Percentiles rank a stretch among this genome's conserved stretches.
Conservation (phyloP, 2,113 vertebrate species). For the Lophura nycthemera region DNA sequence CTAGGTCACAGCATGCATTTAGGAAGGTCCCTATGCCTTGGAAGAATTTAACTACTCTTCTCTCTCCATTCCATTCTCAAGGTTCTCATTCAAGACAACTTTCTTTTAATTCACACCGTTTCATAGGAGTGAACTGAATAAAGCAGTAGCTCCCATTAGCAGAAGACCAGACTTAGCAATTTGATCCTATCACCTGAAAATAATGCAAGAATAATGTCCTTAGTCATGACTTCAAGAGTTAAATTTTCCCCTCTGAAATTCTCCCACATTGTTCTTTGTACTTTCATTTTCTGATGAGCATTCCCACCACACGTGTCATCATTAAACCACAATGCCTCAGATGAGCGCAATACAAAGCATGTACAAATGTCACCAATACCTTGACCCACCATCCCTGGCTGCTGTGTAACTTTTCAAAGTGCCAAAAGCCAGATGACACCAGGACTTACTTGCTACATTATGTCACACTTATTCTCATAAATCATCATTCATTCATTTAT, state of each 20-base stretch:
- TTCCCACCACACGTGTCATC: background rate
- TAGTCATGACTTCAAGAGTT: background rate
- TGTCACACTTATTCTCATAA: background rate
- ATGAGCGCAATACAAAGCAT: fast-evolving
- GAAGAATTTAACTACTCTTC: background rate
- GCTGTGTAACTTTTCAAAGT: background rate
- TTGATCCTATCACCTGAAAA: background rate
- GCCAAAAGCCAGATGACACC: background rate
- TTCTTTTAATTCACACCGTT: background rate
- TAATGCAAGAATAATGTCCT: background rate
- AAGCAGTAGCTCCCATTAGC: background rate
- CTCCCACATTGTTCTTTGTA: background rate
- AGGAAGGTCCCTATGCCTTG: background rate
- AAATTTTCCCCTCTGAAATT: background rate
- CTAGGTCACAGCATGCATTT: background rate
- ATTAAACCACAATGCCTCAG: background rate
- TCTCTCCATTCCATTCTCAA: background rate
- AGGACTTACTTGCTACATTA: background rate
- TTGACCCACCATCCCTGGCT: background rate
- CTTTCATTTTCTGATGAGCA: background rate
- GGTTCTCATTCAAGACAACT: background rate
- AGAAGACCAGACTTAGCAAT: background rate
- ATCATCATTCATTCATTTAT: background rate
- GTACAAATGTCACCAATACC: background rate
- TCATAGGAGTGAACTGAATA: background rate